These are phyloP conservation scores for Egretta garzetta DNA, from an alignment of 2,113 vertebrate genomes.

Conservation along the genomic window DNA sequence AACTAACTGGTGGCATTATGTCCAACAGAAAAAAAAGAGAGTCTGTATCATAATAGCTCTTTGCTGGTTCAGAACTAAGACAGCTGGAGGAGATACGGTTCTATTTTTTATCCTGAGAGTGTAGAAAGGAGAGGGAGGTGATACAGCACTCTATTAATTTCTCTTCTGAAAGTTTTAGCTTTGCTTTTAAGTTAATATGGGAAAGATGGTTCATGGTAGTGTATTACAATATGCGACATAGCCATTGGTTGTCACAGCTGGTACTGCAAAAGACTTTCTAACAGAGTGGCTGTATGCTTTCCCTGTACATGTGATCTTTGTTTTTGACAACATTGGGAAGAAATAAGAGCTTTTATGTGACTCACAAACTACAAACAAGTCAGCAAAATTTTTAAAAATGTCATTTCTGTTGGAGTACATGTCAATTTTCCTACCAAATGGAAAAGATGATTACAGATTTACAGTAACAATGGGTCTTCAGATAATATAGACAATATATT, in stretches of 20 bases:
- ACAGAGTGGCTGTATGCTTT: background rate
- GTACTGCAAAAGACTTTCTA: background rate
- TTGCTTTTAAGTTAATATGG: background rate
- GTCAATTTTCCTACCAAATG: background rate
- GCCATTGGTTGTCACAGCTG: background rate
- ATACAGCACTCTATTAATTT: background rate
- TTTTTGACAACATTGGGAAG: background rate
- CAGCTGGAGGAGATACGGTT: background rate
- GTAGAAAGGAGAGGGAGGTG: background rate
- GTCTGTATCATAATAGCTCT: background rate
- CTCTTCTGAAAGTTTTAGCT: background rate
- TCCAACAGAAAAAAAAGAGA: background rate
- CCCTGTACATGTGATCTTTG: accelerated
- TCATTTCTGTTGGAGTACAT: background rate
- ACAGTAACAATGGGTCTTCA: background rate
- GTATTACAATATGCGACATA: background rate
- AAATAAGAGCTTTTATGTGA: background rate
- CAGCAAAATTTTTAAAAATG: background rate
- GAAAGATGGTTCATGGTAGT: background rate
- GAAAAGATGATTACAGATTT: background rate
- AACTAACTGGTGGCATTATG: background rate
- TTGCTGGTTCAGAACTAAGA: background rate
- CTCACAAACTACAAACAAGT: background rate
- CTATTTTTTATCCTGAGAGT: background rate
- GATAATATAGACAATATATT: background rate